Evolutionary conservation across 1,140 invertebrate species (phyloP), one percentile per base, ranked within the genome.

Genomic region (Anastrepha obliqua): DNA sequence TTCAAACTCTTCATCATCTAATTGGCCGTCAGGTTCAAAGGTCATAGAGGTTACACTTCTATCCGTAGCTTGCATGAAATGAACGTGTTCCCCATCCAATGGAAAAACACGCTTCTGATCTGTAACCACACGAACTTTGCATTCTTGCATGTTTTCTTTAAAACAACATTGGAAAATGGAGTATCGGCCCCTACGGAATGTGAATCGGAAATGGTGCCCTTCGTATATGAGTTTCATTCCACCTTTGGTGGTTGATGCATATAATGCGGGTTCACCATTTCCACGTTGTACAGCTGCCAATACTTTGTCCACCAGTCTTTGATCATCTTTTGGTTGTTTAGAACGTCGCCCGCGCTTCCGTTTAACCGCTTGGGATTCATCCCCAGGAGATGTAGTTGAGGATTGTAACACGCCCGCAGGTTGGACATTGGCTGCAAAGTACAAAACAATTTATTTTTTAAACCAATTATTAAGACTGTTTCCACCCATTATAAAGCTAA

Each of bases 101-200:
- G 91, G 92, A 74, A 90, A 93, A 0, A 93, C 92, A 0, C 90
- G 89, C 15, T 93, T 93, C 55, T 93, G 92, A 87, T 93, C 90
- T 88, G 90, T 90, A 6, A 93, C 91, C 4, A 93, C 91, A 17
- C 91, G 91, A 55, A 92, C 92, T 87, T 90, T 90, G 88, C 92
- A 93, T 86, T 92, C 89, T 60, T 93, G 91, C 39, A 89, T 90
- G 44, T 93, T 91, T 78, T 93, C 92, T 15, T 91, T 89, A 87
- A 91, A 93, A 86, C 91, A 92, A 89, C 92, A 93, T 65, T 93
- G 92, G 88, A 92, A 93, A n/a, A 93, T 91, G 7, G 91, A 91
- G 44, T 87, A 93, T 51, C 91, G 88, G 9, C 90, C 89, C 86
- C 92, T 91, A 44, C 92, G 91, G 89, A 91, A 93, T 81, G 90